These are phyloP conservation scores for Xanthia icteritia DNA, from an alignment of 2,888 invertebrate species.

Conservation along the genomic window DNA sequence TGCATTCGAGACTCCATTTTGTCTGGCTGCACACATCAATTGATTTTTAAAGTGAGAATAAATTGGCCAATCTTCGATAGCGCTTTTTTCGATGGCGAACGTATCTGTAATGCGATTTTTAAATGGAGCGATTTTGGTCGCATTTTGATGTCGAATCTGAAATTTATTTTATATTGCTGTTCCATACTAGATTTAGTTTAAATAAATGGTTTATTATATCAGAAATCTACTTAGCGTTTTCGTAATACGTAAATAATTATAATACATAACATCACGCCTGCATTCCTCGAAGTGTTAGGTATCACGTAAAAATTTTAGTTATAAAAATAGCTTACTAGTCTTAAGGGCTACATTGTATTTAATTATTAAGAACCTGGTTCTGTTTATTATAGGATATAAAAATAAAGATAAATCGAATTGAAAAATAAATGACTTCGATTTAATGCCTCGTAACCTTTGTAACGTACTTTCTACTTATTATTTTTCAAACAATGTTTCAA, in stretches of 20 bases:
- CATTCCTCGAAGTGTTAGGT: too few relatives aligned
- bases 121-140: slow-evolving; percentile 28
- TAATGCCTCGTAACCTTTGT: not conserved
- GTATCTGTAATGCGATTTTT: slow-evolving; percentile 43
- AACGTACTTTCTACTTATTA: slow-evolving; percentile 5
- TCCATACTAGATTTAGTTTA: not conserved
- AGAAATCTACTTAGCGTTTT: not conserved
- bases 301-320: not conserved
- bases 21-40: slow-evolving; percentile 63
- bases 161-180: slow-evolving; percentile 16
- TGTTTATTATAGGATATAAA: not conserved
- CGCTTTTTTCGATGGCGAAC: slow-evolving; percentile 46
- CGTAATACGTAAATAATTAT: not conserved
- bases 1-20: slow-evolving; percentile 62
- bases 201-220: not conserved
- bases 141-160: slow-evolving; percentile 5
- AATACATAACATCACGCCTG: too few relatives aligned
- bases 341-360: not conserved
- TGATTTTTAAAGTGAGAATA: slow-evolving; percentile 66
- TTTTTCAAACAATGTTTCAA: slow-evolving; percentile 47
- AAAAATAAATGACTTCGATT: slow-evolving; percentile 4
- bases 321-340: not conserved
- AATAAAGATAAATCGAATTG: too few relatives aligned
- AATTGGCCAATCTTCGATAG: slow-evolving; percentile 62
- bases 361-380: too few relatives aligned